phyloP scores from a whole-genome alignment of 2,797 vertebrate species.

The Erethizon dorsatum region DNA sequence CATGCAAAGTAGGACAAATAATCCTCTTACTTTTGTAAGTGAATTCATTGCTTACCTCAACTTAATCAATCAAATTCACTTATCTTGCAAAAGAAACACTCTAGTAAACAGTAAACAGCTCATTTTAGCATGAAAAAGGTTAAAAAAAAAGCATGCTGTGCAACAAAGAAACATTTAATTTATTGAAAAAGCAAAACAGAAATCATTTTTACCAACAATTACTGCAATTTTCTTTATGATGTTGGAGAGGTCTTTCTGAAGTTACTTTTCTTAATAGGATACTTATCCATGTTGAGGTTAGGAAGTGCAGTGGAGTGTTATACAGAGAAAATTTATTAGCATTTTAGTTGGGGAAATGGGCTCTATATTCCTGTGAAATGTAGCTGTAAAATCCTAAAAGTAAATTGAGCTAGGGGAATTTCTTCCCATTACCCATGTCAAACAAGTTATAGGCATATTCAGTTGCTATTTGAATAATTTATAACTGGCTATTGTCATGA shows the following conservation, averaged over 20 bases:
- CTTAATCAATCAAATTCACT: constrained; percentile 63
- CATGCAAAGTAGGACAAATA: constrained; percentile 14
- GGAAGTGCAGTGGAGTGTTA: neutral
- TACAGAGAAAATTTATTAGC: constrained; percentile 57
- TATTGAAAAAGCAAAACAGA: constrained; percentile 73
- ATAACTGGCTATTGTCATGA: constrained; percentile 71
- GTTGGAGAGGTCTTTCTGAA: neutral
- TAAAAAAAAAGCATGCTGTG: constrained; percentile 60
- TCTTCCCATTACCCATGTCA: constrained; percentile 44
- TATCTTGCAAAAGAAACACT: constrained; percentile 58
- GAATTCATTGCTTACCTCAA: constrained; percentile 33
- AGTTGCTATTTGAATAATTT: constrained; percentile 76
- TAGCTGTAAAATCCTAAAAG: constrained; percentile 61
- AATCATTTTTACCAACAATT: constrained; percentile 70
- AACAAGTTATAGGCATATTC: constrained; percentile 67
- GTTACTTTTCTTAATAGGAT: constrained; percentile 34
- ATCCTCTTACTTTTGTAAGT: neutral
- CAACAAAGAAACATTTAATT: constrained; percentile 71
- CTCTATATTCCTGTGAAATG: constrained; percentile 47
- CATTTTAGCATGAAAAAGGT: constrained; percentile 61
- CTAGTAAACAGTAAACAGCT: constrained; percentile 50
- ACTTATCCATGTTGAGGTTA: neutral
- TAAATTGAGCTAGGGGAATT: constrained; percentile 47
- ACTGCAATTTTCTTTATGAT: constrained; percentile 57
- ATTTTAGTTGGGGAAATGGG: constrained; percentile 49